Percentiles rank a stretch among this genome's conserved stretches.
Conservation (phyloP, 2,888 invertebrate species). For the Cerastis leucographa region DNA sequence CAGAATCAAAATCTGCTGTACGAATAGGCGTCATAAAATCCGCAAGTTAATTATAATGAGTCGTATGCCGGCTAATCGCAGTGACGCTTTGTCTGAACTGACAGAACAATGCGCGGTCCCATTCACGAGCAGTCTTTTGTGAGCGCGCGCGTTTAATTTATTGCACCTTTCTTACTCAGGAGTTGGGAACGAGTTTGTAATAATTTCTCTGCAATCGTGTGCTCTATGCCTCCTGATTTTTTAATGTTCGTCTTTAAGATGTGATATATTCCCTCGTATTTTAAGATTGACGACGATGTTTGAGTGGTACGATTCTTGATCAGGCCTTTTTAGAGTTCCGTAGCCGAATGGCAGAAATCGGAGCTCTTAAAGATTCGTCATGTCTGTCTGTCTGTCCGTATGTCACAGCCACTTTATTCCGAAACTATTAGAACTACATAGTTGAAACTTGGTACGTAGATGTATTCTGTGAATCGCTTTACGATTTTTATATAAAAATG, state of each 20-base stretch:
- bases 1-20: neutral
- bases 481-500: no score
- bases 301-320: neutral
- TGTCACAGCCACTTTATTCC: no score
- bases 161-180: slow-evolving; percentile 69
- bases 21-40: slow-evolving; percentile 60
- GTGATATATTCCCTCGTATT: neutral
- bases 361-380: no score
- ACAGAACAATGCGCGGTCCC: slow-evolving; percentile 83
- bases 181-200: slow-evolving; percentile 67
- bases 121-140: slow-evolving; percentile 79
- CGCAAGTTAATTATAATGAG: slow-evolving; percentile 83
- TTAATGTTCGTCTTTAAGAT: slow-evolving; percentile 22
- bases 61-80: slow-evolving; percentile 79
- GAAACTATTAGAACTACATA: no score
- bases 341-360: no score
- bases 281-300: neutral
- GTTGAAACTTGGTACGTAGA: no score
- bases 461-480: no score
- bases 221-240: slow-evolving; percentile 56
- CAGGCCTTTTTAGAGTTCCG: no score
- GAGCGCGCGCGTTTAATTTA: slow-evolving; percentile 76
- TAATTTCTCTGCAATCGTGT: slow-evolving; percentile 65
- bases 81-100: slow-evolving; percentile 84
- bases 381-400: no score